Base-by-base conservation (phyloP, 2,797 vertebrate genomes). In the Mionectes olivaceus region DNA sequence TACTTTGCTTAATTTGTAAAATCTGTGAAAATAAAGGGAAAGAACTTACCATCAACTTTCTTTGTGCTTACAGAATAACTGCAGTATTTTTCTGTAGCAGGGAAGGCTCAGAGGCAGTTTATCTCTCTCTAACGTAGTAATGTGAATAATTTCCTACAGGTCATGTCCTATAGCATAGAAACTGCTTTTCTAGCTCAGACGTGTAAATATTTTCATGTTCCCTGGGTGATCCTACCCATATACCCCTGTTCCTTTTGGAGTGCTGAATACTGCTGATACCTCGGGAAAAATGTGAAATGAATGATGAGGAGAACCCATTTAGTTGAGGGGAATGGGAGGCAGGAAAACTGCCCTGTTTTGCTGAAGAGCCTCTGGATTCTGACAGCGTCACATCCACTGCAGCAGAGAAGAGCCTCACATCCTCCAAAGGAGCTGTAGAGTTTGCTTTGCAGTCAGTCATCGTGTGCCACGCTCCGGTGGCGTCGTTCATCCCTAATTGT, bases 381-480 rank as follows among this genome's bases (percentile, higher is more conserved):
- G 46, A 44, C 0, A 3, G 44, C 6, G 3, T 37, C 68, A 76
- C 84, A 77, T 22, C 5, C 33, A n/a, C 59, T 67, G 86, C 82
- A 85, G 67, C 59, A 74, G 91, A 39, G 56, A 27, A 73, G 63
- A 80, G 27, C 28, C 39, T 78, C 5, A 1, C 63, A 57, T 19
- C 63, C 63, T 86, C 71, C 83, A 24, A 1, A 57, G 35, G 67
- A 17, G 35, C 60, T 46, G 53, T 60, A 73, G 47, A 47, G 43
- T 59, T 76, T 76, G 39, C 71, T 87, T 39, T 83, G 77, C 77
- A 87, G 75, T 71, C 90, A 68, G 61, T 75, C 79, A 71, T 19
- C 1, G 2, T n/a, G 55, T 65, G 41, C 90, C 84, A 55, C 3
- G 0, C 68, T 92, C 87, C 0, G 0, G 61, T 90, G 89, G 37